These are phyloP conservation scores for Drosophila pseudotalamancana DNA, from an alignment of 2,888 invertebrate species.

Conservation along the genomic window DNA sequence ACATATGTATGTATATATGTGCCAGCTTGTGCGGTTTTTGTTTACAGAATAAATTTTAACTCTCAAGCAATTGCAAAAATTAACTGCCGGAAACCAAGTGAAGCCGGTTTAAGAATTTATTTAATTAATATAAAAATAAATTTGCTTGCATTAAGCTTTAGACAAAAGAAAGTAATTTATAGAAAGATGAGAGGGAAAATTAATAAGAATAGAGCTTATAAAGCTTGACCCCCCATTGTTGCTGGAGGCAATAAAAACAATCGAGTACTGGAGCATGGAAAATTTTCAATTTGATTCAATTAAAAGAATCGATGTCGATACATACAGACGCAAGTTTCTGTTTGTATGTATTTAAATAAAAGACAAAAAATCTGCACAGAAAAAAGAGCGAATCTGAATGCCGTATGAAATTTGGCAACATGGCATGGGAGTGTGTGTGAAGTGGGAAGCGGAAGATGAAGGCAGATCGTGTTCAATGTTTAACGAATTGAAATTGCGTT, in stretches of 20 bases:
- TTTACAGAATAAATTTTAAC: conserved; percentile 10
- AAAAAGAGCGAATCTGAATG: conserved; percentile 7
- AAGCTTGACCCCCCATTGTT: conserved; percentile 16
- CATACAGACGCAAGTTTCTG: background rate
- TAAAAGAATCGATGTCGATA: conserved; percentile 18
- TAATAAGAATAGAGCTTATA: background rate
- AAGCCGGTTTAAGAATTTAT: conserved; percentile 24
- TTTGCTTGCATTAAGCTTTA: background rate
- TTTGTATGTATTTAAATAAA: background rate
- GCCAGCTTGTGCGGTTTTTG: conserved; percentile 11
- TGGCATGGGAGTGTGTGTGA: conserved; percentile 13
- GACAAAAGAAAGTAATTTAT: background rate
- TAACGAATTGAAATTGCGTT: conserved; percentile 68
- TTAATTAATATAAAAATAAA: background rate
- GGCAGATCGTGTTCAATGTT: conserved; percentile 39
- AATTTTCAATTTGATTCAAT: conserved; percentile 51
- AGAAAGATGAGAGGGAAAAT: too few relatives aligned
- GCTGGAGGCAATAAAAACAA: conserved; percentile 17
- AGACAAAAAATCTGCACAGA: conserved; percentile 12
- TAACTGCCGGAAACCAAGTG: conserved; percentile 14
- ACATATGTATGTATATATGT: background rate
- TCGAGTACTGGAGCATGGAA: conserved; percentile 27
- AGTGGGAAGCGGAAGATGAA: conserved; percentile 31
- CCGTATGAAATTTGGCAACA: conserved; percentile 29
- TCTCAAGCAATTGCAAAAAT: conserved; percentile 8